Evolutionary conservation across 2,113 vertebrate genomes (phyloP).

Genomic region (Formicarius rufipectus): DNA sequence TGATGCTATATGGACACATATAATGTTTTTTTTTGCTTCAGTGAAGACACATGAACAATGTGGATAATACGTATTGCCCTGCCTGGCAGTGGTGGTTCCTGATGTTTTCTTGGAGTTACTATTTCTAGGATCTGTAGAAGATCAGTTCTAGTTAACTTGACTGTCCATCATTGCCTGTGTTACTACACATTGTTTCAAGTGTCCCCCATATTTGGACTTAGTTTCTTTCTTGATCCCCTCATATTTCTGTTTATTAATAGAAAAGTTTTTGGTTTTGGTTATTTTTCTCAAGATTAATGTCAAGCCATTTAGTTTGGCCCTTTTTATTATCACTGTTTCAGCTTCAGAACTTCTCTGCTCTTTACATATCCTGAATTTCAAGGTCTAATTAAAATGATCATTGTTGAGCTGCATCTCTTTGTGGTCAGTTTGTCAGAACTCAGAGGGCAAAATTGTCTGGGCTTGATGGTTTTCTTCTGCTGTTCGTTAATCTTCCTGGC

Average conservation of each 20-base stretch:
- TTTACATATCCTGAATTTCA: not conserved
- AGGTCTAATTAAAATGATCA: not conserved
- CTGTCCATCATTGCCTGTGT: not conserved
- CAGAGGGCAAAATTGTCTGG: not conserved
- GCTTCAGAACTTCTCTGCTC: not conserved
- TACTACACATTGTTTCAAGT: not conserved
- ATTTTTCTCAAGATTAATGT: not conserved
- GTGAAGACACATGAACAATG: not conserved
- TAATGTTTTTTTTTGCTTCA: not conserved
- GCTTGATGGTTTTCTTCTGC: not conserved
- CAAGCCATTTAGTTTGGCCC: not conserved
- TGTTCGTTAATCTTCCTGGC: not conserved
- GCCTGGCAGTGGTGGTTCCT: not conserved
- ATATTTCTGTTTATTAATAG: not conserved
- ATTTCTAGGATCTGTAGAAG: not conserved
- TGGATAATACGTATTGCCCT: not conserved
- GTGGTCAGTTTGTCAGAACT: not conserved
- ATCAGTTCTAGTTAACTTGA: not conserved
- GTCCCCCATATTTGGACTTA: rapidly evolving
- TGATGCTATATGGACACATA: not conserved
- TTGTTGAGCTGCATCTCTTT: not conserved
- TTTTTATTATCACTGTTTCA: not conserved
- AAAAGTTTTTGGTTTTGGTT: not conserved
- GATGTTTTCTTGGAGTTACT: not conserved
- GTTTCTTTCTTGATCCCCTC: not conserved